Base-by-base conservation (phyloP, 2,888 invertebrate species). In the Malthinus flaveolus region DNA sequence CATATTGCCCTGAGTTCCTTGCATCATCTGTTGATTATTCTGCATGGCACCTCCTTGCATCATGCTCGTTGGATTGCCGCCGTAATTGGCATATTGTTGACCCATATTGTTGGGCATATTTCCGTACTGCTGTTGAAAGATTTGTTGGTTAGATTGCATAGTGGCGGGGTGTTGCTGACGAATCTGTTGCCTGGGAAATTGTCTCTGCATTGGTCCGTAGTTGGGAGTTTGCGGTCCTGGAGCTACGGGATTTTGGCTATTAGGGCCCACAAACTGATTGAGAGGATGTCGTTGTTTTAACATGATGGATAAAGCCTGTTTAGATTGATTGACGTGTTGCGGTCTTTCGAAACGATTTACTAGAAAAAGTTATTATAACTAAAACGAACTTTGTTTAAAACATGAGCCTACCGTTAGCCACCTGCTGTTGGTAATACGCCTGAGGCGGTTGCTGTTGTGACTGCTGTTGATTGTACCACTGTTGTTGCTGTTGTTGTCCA, bases 231-330 rank as follows among this genome's bases (percentile, higher is more conserved):
- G 63, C 63, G 79, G 69, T 66, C 73, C 65, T 61, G 74, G 67
- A 72, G 78, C 62, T 75, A 79, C 56, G 75, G 77, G 55, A 48
- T 67, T 63, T 50, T 74, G 75, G 56, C 69, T 70, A 8, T 68
- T 71, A 1, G 77, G 71, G 64, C 75, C 66, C 73, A 78, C 75
- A 50, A 73, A 73, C 45, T 84, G 83, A 64, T 83, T 82, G 71
- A 81, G 79, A 0, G 92, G 91, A 64, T 90, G 83, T 4, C 94
- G 83, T 69, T 89, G 86, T 0, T 92, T 84, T 51, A 95, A 79
- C 92, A 95, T 91, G 71, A 92, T 88, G 49, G 91, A 90, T 35
- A 95, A 80, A 0, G 94, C 94, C 74, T 91, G 92, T 72, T 95
- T 94, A 4, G 90, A 89, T 66, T 89, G 89, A 74, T 88, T 88